Evolutionary conservation across 2,797 vertebrate genomes (phyloP).

Genomic region (Neomorphus geoffroyi): DNA sequence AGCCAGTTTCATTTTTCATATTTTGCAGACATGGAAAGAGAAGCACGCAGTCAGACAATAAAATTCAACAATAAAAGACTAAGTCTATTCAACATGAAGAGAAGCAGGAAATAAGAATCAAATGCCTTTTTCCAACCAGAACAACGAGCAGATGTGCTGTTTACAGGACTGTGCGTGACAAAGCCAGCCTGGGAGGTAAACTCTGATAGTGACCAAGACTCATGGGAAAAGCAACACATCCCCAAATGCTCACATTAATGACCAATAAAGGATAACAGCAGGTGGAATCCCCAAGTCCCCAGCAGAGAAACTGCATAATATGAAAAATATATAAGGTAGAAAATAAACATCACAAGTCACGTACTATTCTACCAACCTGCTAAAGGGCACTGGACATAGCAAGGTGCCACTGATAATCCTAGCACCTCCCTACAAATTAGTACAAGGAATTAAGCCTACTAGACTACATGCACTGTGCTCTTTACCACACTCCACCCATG

Average conservation of each 20-base stretch:
- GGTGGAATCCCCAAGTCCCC: neutral
- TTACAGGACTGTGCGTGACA: neutral
- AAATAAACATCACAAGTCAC: neutral
- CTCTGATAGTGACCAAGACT: neutral
- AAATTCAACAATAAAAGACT: conserved; percentile 17
- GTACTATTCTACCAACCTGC: neutral
- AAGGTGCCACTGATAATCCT: neutral
- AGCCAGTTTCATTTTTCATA: neutral
- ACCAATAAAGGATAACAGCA: neutral
- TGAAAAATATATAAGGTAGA: neutral
- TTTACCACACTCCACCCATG: neutral
- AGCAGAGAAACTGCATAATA: rapidly evolving
- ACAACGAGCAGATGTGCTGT: neutral
- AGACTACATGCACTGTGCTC: neutral
- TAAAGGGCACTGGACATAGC: neutral
- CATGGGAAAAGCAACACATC: neutral
- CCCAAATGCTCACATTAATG: neutral
- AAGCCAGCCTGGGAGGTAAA: neutral
- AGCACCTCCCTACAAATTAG: neutral
- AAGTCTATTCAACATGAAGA: conserved; percentile 31
- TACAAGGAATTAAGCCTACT: neutral
- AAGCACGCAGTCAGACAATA: conserved; percentile 11
- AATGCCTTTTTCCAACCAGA: conserved; percentile 26
- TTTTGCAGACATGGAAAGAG: neutral
- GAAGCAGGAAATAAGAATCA: conserved; percentile 55